A percentile compares a stretch with the other conserved stretches of the same genome.
phyloP scores from a whole-genome alignment of 2,888 invertebrate genomes.

The Tenthredo notha region DNA sequence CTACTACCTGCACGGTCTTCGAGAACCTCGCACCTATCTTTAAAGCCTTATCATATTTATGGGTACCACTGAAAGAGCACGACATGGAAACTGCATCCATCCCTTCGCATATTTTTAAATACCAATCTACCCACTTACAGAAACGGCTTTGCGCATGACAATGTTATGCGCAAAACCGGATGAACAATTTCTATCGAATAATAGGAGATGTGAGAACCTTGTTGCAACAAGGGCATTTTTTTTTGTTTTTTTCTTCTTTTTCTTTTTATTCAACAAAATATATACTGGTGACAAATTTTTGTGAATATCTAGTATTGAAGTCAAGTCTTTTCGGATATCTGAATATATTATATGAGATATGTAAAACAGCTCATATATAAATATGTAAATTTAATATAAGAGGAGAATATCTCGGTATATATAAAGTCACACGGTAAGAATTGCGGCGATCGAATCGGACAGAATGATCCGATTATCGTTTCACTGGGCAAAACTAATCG shows the following conservation, averaged over 20 bases:
- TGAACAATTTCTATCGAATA: background rate
- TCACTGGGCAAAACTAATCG: slow-evolving; percentile 54
- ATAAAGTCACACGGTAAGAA: slow-evolving; percentile 49
- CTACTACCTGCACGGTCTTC: background rate
- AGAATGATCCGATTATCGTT: slow-evolving; percentile 68
- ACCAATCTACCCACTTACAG: slow-evolving; percentile 65
- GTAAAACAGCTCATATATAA: background rate
- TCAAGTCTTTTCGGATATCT: background rate
- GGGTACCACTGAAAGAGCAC: slow-evolving; percentile 69
- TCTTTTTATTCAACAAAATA: no score
- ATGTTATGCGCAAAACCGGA: background rate
- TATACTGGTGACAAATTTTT: no score
- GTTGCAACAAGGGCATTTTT: no score
- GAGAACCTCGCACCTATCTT: slow-evolving; percentile 67
- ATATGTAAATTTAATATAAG: background rate
- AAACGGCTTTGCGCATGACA: background rate
- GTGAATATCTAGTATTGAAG: background rate
- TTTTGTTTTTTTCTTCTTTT: no score
- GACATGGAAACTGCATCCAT: slow-evolving; percentile 74
- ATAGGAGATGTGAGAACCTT: no score
- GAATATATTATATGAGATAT: background rate
- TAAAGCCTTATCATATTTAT: slow-evolving; percentile 74
- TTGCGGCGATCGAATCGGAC: slow-evolving; percentile 59
- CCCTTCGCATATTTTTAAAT: slow-evolving; percentile 75
- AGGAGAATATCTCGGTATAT: background rate